These are phyloP conservation scores for Desoria tigrina DNA, from an alignment of 2,888 invertebrate genomes.

Conservation along the genomic window DNA sequence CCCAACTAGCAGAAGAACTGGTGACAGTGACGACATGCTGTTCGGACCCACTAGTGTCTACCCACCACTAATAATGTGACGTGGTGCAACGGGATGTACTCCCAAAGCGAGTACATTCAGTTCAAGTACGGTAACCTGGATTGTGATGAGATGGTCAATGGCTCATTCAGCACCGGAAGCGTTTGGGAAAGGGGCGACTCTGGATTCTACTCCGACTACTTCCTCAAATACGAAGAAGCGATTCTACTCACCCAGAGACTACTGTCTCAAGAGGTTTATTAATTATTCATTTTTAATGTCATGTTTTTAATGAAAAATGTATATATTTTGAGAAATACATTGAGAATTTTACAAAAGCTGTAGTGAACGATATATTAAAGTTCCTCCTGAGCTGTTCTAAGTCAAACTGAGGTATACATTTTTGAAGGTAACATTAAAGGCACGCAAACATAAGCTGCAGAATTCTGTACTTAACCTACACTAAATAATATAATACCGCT, in stretches of 20 bases:
- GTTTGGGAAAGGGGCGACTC: constrained; percentile 37
- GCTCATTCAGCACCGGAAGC: constrained; percentile 28
- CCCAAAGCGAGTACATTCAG: constrained; percentile 33
- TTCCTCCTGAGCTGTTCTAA: no score
- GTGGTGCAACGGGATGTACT: constrained; percentile 44
- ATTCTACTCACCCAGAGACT: constrained; percentile 40
- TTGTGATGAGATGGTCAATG: constrained; percentile 34
- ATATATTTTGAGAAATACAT: no score
- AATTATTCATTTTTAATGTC: no score
- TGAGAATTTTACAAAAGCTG: no score
- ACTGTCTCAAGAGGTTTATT: constrained; percentile 39
- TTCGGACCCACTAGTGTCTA: constrained; percentile 31
- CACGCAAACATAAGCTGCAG: no score
- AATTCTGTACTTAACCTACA: no score
- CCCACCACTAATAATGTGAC: constrained; percentile 36
- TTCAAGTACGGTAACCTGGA: constrained; percentile 36
- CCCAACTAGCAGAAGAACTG: constrained; percentile 23
- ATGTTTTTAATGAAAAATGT: no score
- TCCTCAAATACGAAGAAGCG: constrained; percentile 40
- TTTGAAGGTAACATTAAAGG: no score
- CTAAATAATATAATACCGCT: no score
- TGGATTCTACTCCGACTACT: constrained; percentile 42
- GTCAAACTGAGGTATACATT: no score
- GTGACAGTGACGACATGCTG: constrained; percentile 43
- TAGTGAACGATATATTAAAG: no score